phyloP scores from a whole-genome alignment of 2,113 vertebrate species.

The Myiopsitta monachus region DNA sequence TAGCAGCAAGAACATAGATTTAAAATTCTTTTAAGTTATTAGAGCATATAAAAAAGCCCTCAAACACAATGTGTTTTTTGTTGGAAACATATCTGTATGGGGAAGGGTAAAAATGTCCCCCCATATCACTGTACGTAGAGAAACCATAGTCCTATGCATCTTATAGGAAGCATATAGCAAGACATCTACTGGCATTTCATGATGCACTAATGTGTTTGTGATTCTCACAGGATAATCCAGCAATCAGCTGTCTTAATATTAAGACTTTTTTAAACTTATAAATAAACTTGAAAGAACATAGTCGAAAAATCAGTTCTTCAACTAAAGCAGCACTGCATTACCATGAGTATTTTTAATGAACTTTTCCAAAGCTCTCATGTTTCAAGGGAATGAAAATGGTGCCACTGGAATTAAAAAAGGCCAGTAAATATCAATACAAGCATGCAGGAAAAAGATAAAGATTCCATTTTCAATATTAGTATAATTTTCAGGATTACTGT shows the following conservation, averaged over 20 bases:
- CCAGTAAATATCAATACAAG: background rate
- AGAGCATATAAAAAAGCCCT: background rate
- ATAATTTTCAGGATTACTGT: background rate
- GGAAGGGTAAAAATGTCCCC: background rate
- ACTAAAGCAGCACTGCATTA: background rate
- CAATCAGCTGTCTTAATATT: background rate
- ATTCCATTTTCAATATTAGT: background rate
- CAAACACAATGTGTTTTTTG: background rate
- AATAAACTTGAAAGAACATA: background rate
- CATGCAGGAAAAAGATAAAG: background rate
- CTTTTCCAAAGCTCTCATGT: background rate
- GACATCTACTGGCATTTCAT: background rate
- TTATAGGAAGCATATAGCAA: background rate
- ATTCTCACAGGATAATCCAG: background rate
- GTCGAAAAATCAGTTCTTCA: slow-evolving; percentile 19
- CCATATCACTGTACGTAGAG: background rate
- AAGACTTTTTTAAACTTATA: background rate
- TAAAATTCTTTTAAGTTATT: background rate
- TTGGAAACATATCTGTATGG: background rate
- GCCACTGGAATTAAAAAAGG: background rate
- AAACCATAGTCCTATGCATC: background rate
- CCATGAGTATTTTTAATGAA: slow-evolving; percentile 3
- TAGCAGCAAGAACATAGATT: background rate
- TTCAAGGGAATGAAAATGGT: background rate
- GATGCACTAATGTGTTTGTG: background rate